These are phyloP conservation scores for Microplitis demolitor DNA, from an alignment of 1,140 invertebrate species.

Conservation along the genomic window DNA sequence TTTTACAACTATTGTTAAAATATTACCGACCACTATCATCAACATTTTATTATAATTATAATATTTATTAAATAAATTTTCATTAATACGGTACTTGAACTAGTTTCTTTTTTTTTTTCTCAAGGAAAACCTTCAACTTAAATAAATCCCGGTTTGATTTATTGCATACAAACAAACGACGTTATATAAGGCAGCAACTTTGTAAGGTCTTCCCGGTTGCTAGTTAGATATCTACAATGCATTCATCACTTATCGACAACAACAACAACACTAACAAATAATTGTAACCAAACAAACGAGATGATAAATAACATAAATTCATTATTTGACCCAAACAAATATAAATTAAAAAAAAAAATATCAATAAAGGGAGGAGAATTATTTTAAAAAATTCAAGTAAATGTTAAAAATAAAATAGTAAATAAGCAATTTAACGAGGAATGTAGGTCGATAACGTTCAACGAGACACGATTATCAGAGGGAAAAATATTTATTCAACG, in stretches of 20 bases:
- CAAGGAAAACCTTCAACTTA: constrained; percentile 19
- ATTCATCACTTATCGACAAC: background rate
- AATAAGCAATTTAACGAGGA: background rate
- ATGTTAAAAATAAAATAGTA: no score
- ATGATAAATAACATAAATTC: no score
- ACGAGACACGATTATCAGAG: background rate
- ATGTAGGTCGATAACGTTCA: background rate
- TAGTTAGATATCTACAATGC: background rate
- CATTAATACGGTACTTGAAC: background rate
- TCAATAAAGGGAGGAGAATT: no score
- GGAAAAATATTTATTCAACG: background rate
- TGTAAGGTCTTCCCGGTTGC: constrained; percentile 30
- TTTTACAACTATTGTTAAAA: background rate
- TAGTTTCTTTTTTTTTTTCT: background rate
- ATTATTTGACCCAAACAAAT: no score
- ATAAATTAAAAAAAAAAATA: no score
- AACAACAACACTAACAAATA: background rate
- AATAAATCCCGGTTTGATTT: constrained; percentile 13
- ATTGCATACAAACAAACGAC: constrained; percentile 6
- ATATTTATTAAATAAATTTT: background rate
- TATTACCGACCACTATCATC: background rate
- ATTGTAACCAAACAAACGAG: no score
- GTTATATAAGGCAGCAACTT: constrained; percentile 37
- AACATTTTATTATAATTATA: background rate
- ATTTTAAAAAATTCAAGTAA: no score